A percentile compares a stretch with the other conserved stretches of the same genome.
These are phyloP conservation scores for Ginglymostoma cirratum DNA, from an alignment of 2,113 vertebrate genomes.

Conservation along the genomic window DNA sequence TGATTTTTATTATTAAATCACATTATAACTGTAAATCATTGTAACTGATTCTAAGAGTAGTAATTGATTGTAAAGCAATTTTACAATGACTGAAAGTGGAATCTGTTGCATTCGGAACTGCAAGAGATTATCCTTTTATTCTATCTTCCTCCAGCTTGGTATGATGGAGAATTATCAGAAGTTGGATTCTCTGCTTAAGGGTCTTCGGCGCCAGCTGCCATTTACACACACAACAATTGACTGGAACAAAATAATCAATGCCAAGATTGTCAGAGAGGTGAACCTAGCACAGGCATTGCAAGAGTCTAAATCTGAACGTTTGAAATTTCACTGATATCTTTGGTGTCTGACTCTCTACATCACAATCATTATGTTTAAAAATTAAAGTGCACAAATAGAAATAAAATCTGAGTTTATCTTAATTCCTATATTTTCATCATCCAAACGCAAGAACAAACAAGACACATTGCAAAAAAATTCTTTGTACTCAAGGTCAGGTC, in stretches of 20 bases:
- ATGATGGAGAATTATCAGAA: constrained; percentile 26
- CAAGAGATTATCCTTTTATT: neutral
- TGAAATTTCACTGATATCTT: neutral
- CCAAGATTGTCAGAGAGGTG: constrained; percentile 24
- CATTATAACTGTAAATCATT: neutral
- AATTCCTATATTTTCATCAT: neutral
- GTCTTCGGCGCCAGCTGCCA: constrained; percentile 10
- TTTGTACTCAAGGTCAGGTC: neutral
- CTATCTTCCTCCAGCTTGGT: neutral
- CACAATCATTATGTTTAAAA: neutral
- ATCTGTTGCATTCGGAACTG: neutral
- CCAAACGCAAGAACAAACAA: neutral
- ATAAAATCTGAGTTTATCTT: neutral
- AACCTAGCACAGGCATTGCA: neutral
- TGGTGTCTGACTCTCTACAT: neutral
- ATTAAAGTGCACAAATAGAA: neutral
- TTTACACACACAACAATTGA: constrained; percentile 19
- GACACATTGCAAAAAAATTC: neutral
- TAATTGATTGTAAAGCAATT: no score
- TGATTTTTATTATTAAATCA: neutral
- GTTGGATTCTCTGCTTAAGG: constrained; percentile 10
- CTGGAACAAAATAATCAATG: constrained; percentile 29
- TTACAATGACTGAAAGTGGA: neutral
- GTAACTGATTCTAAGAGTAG: neutral
- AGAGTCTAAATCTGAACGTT: neutral